These are phyloP conservation scores for Macaca mulatta DNA, from an alignment of 2,113 vertebrate species.

Conservation along the genomic window DNA sequence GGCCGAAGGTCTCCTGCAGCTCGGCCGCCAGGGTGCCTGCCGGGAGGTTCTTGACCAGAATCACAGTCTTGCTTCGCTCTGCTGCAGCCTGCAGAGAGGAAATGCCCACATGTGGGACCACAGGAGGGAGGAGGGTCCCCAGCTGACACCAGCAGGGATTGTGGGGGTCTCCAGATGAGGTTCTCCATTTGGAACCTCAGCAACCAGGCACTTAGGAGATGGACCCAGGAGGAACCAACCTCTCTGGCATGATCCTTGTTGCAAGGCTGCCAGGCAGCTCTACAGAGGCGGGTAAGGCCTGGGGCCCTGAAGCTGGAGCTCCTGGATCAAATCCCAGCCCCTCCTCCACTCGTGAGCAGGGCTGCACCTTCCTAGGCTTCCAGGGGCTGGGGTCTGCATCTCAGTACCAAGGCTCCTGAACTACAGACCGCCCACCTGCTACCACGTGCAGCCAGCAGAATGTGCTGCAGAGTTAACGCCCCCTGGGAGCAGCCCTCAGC, in stretches of 20 bases:
- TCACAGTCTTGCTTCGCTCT: slow-evolving; percentile 90
- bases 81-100: slow-evolving; percentile 85
- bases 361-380: accelerated
- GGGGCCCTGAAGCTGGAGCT: neutral
- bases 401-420: neutral
- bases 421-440: accelerated
- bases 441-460: accelerated
- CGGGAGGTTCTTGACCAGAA: slow-evolving; percentile 96
- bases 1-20: slow-evolving; percentile 89
- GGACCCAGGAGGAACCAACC: neutral
- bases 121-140: too few relatives aligned
- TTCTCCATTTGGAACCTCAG: accelerated
- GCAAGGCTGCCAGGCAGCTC: neutral
- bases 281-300: neutral
- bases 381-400: accelerated
- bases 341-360: neutral
- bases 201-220: neutral
- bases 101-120: accelerated
- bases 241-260: neutral
- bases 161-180: accelerated
- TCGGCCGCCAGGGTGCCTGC: slow-evolving; percentile 82
- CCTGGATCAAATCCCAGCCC: neutral
- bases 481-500: accelerated
- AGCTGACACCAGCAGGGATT: accelerated
- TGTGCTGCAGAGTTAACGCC: accelerated